Conservation (phyloP, 2,113 vertebrate species). For the Scartelaos histophorus region DNA sequence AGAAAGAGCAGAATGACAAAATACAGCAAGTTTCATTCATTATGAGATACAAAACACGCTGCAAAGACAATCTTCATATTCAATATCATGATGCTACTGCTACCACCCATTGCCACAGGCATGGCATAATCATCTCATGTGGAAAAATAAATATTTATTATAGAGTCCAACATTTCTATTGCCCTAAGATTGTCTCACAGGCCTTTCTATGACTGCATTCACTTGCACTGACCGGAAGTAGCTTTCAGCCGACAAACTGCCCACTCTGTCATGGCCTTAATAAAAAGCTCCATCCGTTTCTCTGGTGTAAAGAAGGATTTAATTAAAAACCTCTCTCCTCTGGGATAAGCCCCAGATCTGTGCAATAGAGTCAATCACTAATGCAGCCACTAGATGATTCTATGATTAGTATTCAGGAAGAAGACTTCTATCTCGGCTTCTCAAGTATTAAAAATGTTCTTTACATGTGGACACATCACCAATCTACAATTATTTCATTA, state of each 20-base stretch:
- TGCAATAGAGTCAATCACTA: constrained; percentile 58
- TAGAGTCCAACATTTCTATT: too few species aligned
- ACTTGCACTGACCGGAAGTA: background rate
- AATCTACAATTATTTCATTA: background rate
- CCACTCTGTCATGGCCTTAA: constrained; percentile 50
- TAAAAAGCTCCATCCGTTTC: constrained; percentile 56
- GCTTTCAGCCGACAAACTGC: background rate
- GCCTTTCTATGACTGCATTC: background rate
- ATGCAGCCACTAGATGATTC: constrained; percentile 48
- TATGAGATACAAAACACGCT: background rate
- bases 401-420: constrained; percentile 42
- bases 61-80: background rate
- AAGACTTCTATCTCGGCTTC: constrained; percentile 15
- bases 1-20: constrained; percentile 33
- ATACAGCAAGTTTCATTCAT: background rate
- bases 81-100: background rate
- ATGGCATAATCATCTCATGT: background rate
- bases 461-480: background rate
- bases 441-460: constrained; percentile 11
- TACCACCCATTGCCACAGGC: background rate
- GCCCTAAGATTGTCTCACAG: background rate
- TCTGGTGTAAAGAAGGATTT: constrained; percentile 59
- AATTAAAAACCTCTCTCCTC: constrained; percentile 58
- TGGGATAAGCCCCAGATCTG: constrained; percentile 64
- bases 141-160: too few species aligned